Percentiles rank a stretch among this genome's conserved stretches.
phyloP scores from a whole-genome alignment of 2,113 vertebrate genomes.

The Serilophus lunatus region DNA sequence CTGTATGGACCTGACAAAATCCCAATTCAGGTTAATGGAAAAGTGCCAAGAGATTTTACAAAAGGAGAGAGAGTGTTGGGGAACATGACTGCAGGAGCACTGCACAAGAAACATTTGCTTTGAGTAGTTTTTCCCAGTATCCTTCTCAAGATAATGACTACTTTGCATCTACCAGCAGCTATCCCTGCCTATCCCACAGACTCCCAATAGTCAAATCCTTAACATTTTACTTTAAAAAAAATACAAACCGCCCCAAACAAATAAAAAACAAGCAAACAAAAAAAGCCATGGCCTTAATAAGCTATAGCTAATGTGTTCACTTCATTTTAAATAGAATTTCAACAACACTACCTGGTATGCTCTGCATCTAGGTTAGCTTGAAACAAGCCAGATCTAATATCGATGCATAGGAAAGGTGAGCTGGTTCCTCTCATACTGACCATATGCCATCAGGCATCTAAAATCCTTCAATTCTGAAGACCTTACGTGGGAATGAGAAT shows the following conservation, averaged over 20 bases:
- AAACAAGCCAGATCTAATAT: neutral
- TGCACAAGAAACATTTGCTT: neutral
- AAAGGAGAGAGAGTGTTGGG: neutral
- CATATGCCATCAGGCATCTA: neutral
- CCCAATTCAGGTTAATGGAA: neutral
- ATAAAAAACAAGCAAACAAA: too few species aligned
- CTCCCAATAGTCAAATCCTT: neutral
- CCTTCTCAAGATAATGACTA: neutral
- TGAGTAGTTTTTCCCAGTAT: neutral
- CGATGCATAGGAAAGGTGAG: neutral
- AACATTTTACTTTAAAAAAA: neutral
- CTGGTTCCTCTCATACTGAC: neutral
- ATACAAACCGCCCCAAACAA: too few species aligned
- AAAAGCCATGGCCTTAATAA: neutral
- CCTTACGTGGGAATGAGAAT: neutral
- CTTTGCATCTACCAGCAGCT: neutral
- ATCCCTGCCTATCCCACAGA: neutral
- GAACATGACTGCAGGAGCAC: neutral
- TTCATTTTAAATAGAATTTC: neutral
- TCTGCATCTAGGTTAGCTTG: neutral
- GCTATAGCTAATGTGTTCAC: neutral
- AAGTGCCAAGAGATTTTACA: neutral
- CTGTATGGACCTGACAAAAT: neutral
- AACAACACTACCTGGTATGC: neutral
- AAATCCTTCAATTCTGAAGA: neutral